Conservation (phyloP, 2,113 vertebrate genomes). For the Phyllostomus hastatus region DNA sequence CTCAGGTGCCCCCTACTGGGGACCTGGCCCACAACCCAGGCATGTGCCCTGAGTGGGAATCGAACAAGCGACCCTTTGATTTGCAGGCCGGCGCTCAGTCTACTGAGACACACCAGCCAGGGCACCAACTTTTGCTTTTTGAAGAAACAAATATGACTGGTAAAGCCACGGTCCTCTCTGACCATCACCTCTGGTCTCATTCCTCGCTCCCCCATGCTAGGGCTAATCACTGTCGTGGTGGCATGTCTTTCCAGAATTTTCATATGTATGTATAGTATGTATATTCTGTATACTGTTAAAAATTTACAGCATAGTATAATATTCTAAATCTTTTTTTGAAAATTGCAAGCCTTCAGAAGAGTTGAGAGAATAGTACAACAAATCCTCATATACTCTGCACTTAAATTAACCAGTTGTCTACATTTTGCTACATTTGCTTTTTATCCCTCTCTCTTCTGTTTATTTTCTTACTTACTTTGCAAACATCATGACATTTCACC, state of each 20-base stretch:
- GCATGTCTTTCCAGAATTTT: not conserved
- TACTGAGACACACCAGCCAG: no score
- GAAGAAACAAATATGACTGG: not conserved
- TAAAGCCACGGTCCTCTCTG: not conserved
- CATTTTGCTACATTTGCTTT: no score
- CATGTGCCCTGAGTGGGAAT: no score
- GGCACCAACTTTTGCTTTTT: not conserved
- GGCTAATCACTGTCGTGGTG: not conserved
- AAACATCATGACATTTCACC: no score
- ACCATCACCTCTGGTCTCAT: not conserved
- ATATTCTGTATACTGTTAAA: no score
- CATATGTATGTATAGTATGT: not conserved
- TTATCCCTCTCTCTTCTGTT: no score
- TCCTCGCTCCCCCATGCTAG: not conserved
- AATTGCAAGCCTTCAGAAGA: not conserved
- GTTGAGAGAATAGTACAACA: not conserved
- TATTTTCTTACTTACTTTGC: no score
- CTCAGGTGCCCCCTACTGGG: no score
- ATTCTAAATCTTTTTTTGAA: not conserved
- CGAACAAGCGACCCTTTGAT: no score
- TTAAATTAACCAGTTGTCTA: not conserved
- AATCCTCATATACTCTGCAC: not conserved
- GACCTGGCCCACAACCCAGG: no score
- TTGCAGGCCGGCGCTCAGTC: no score
- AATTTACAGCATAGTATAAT: not conserved